Evolutionary conservation across 2,797 vertebrate genomes (phyloP), one percentile per base, ranked within the genome.

Genomic region (Onychomys arenicola): DNA sequence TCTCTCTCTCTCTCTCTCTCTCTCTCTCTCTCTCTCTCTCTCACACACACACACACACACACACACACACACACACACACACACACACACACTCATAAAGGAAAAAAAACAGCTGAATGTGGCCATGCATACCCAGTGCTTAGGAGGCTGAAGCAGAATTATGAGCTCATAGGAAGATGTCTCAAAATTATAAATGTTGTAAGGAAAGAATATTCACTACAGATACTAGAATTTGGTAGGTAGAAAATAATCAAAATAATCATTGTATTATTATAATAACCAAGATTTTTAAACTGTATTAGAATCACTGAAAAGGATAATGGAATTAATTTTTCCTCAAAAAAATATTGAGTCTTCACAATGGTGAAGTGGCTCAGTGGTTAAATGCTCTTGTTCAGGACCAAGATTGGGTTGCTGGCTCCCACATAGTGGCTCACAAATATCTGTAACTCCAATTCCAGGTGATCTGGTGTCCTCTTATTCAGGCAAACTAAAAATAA

Each of bases 181-280:
- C 32, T 55, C 5, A 55, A 57, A 17, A 23, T 82, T 37, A 59
- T n/a, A 80, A 55, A 55, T 23, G 82, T 37, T 21, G 40, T 55
- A 37, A 14, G 34, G 11, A 81, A 37, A 57, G 81, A 57, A 13
- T 80, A 71, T 9, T 59, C 19, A 89, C 34, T 84, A 21, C 9
- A 78, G 52, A 71, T 63, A 49, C 37, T 69, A 71, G 17, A 52
- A 34, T 63, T 84, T 17, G 49, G 49, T 55, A 76, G 21, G 6
- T 57, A 23, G 19, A n/a, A 73, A 75, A 75, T 75, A 73, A 73
- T 73, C n/a, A 73, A 82, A 34, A 67, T 67, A 87, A 76, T 21
- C 34, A 86, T 86, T 46, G 29, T 84, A 89, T 73, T 95, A 46
- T 84, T 89, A 40, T 73, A 73, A 73, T 55, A 59, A 90, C 4